Evolutionary conservation across 2,797 vertebrate genomes (phyloP).

Genomic region (Sardinella longiceps): DNA sequence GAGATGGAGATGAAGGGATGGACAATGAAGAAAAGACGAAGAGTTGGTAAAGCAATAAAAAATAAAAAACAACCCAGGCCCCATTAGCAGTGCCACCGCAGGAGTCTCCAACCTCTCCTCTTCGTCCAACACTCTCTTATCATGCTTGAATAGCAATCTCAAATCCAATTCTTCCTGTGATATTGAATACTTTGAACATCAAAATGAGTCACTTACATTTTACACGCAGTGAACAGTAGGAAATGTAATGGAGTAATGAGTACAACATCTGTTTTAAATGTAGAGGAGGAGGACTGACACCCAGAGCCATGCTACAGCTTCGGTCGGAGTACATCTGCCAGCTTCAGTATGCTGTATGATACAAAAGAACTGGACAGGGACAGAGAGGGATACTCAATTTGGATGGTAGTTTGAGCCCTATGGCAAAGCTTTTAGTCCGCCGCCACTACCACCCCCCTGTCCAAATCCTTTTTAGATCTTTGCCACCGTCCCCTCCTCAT

Average conservation of each 20-base stretch:
- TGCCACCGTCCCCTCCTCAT: not conserved
- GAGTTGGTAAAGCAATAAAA: conserved; percentile 52
- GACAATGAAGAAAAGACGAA: conserved; percentile 64
- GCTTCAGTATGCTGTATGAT: not conserved
- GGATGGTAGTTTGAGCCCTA: not conserved
- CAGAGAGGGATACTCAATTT: conserved; percentile 6
- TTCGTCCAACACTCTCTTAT: not conserved
- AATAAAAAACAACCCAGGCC: not conserved
- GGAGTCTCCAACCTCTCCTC: not conserved
- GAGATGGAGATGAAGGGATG: conserved; percentile 67
- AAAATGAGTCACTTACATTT: not conserved
- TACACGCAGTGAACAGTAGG: not conserved
- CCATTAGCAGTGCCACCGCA: not conserved
- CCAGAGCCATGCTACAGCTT: not conserved
- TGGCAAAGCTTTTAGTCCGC: conserved; percentile 1
- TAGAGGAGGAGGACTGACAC: not conserved
- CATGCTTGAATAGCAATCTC: not conserved
- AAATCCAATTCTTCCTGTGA: too few relatives aligned
- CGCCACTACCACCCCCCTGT: not conserved
- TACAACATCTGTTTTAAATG: not conserved
- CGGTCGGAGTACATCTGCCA: not conserved
- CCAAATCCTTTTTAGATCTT: not conserved
- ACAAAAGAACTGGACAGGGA: conserved; percentile 39
- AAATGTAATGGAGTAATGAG: not conserved
- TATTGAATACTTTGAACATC: too few relatives aligned